Evolutionary conservation across 1,140 invertebrate genomes (phyloP), one percentile per base, ranked within the genome.

Genomic region (Aphelinus atriplicis): DNA sequence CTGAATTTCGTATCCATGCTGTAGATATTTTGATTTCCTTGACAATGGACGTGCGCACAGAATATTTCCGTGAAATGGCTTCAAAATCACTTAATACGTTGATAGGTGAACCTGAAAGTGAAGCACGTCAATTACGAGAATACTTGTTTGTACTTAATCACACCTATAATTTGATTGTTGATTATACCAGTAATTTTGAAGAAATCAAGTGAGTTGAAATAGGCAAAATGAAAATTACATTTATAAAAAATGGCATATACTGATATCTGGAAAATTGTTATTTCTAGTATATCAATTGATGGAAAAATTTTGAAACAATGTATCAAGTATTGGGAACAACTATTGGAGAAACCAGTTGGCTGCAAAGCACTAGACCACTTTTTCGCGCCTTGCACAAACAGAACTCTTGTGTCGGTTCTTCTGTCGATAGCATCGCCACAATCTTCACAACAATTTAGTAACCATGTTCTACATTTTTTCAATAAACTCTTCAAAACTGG

Each of bases 331-430:
- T 94, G 96, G 91, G 95, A 96, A 85, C 92, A 92, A 77, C 90
- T 96, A 65, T 81, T 97, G 7, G 95, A 97, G 48, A 94, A 93
- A 77, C 89, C 92, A 9, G 89, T 92, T 1, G 96, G 95, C 0
- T 91, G 94, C 61, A 90, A 92, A 79, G 95, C 96, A 0, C 91
- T 97, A 78, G 92, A 95, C 73, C 89, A 91, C 75, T 96, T 97
- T 79, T 97, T 97, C 75, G 90, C 90, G 2, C 90, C 91, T 1
- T 81, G 88, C 74, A 80, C 86, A 85, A 89, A 90, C 83, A 84
- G 90, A 84, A 89, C 92, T 84, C 83, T 95, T 56, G 88, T 94
- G 1, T 93, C 93, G 62, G 89, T 97, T 26, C 84, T 97, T 7
- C 85, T 97, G 42, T 92, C 92, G 0, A 92, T 94, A 4, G 91